These are phyloP conservation scores for Myiotriccus ornatus DNA, from an alignment of 2,797 vertebrate species.

Conservation along the genomic window DNA sequence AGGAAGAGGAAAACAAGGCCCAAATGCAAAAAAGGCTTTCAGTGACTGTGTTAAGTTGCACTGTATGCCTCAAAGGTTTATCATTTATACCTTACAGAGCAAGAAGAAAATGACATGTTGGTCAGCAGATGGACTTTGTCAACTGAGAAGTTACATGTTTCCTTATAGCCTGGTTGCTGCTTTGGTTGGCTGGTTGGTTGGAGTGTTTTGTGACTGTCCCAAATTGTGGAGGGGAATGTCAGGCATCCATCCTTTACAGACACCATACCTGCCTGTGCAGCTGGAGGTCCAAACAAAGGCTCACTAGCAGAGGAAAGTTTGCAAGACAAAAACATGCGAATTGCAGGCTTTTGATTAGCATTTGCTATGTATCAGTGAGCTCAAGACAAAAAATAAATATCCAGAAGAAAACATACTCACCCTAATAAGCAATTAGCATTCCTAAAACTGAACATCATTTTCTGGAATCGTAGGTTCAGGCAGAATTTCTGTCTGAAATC, in stretches of 20 bases:
- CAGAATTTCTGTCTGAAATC: not conserved
- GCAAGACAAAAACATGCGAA: not conserved
- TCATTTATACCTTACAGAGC: not conserved
- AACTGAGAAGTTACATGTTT: not conserved
- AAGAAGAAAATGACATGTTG: not conserved
- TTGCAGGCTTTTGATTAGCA: not conserved
- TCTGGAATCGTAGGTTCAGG: not conserved
- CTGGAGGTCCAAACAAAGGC: not conserved
- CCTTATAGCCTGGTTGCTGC: not conserved
- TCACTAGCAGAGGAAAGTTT: not conserved
- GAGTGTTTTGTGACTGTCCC: not conserved
- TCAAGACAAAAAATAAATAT: not conserved
- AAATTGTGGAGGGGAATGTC: rapidly evolving
- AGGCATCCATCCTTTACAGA: not conserved
- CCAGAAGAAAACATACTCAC: not conserved
- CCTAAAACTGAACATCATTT: not conserved
- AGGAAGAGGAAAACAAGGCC: not conserved
- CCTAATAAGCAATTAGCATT: not conserved
- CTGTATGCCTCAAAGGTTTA: not conserved
- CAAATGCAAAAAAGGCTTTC: not conserved
- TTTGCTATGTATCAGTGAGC: not conserved
- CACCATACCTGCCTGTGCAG: not conserved
- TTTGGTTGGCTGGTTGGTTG: not conserved
- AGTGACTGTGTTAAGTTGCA: not conserved
- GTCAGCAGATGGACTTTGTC: not conserved